Evolutionary conservation across 2,113 vertebrate genomes (phyloP).

Genomic region (Rissa tridactyla): DNA sequence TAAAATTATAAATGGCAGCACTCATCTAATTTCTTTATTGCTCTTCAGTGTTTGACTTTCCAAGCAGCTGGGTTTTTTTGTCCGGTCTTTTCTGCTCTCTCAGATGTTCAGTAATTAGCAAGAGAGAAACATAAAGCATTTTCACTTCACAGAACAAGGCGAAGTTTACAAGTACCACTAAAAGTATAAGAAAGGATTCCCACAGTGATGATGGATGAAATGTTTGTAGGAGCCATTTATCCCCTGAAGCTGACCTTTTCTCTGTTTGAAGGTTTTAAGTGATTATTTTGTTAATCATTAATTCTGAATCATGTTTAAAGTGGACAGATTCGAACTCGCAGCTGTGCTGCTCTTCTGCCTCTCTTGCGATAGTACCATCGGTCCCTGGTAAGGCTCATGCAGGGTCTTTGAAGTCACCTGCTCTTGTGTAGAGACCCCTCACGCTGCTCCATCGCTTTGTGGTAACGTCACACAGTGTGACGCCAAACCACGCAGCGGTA

Average conservation of each 20-base stretch:
- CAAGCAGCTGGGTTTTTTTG: not conserved
- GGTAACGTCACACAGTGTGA: not conserved
- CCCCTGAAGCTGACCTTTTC: not conserved
- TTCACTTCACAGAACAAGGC: not conserved
- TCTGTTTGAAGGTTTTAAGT: not conserved
- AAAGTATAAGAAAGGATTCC: not conserved
- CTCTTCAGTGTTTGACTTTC: not conserved
- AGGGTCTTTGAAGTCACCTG: not conserved
- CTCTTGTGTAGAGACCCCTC: not conserved
- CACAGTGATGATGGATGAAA: not conserved
- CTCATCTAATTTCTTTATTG: not conserved
- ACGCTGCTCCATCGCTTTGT: not conserved
- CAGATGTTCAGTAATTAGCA: not conserved
- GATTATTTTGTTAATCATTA: not conserved
- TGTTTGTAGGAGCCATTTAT: not conserved
- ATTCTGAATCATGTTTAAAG: not conserved
- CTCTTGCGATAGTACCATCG: accelerated
- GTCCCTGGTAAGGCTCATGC: not conserved
- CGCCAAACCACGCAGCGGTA: not conserved
- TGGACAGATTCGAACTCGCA: not conserved
- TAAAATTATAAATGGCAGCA: not conserved
- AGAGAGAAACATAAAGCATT: not conserved
- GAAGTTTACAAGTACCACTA: not conserved
- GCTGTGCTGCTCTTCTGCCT: not conserved
- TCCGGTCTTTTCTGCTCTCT: not conserved